These are phyloP conservation scores for Paramuricea clavata DNA, from an alignment of 92 coral and sea anemone species.

Conservation along the genomic window DNA sequence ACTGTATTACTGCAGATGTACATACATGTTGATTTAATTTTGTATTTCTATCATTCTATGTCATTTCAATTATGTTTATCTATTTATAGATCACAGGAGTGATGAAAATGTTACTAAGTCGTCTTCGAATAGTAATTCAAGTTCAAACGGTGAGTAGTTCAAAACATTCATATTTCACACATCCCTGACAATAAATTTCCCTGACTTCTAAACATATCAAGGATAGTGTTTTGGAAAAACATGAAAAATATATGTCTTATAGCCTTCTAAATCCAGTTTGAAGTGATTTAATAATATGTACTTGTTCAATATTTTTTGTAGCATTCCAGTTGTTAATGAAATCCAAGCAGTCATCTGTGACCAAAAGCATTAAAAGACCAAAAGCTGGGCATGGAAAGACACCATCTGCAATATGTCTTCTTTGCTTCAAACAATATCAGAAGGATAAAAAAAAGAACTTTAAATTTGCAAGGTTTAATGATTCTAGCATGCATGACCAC, in stretches of 20 bases:
- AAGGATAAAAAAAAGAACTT: constrained; percentile 34
- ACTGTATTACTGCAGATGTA: background rate
- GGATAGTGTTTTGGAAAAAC: too few relatives aligned
- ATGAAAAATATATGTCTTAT: too few relatives aligned
- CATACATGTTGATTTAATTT: background rate
- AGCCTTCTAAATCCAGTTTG: background rate
- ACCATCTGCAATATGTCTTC: constrained; percentile 41
- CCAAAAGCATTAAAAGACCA: constrained; percentile 25
- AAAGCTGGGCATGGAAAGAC: constrained; percentile 40
- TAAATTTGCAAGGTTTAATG: constrained; percentile 32
- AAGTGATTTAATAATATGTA: background rate
- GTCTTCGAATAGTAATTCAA: constrained; percentile 6
- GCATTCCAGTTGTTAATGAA: constrained; percentile 37
- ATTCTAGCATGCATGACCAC: constrained; percentile 14
- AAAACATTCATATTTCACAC: too few relatives aligned
- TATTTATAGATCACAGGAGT: background rate
- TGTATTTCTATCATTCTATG: too few relatives aligned
- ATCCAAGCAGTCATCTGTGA: constrained; percentile 12
- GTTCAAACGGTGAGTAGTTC: constrained; percentile 9
- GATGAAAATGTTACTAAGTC: constrained; percentile 19
- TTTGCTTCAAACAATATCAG: constrained; percentile 39
- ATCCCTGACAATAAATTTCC: too few relatives aligned
- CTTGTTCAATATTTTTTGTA: constrained; percentile 25
- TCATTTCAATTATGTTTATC: background rate
- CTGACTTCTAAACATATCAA: too few relatives aligned